A percentile compares a stretch with the other conserved stretches of the same genome.
These are phyloP conservation scores for Valencia hispanica DNA, from an alignment of 2,797 vertebrate genomes.

Conservation along the genomic window DNA sequence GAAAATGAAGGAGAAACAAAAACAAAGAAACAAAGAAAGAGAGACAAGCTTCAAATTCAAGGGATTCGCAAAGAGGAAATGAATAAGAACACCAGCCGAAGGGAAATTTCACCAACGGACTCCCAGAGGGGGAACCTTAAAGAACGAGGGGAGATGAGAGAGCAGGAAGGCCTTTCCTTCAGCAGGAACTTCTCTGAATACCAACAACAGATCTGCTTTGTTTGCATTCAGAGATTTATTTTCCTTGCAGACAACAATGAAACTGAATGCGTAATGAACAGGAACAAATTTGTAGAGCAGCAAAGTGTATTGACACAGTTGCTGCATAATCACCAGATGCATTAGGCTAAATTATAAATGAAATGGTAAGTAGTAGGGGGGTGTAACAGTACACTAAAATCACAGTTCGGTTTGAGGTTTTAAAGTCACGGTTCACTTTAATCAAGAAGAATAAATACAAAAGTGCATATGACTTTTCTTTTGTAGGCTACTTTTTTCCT, in stretches of 20 bases:
- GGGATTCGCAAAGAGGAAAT: conserved; percentile 21
- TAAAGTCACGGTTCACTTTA: too few relatives aligned
- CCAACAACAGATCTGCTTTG: conserved; percentile 1
- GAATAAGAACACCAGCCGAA: conserved; percentile 9
- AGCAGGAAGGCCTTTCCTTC: conserved; percentile 8
- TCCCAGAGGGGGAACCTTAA: conserved; percentile 37
- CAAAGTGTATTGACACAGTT: not conserved
- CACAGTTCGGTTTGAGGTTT: too few relatives aligned
- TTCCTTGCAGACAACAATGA: not conserved
- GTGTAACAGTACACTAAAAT: too few relatives aligned
- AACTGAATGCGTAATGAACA: conserved; percentile 1
- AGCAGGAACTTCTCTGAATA: conserved; percentile 10
- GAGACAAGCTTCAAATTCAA: conserved; percentile 17
- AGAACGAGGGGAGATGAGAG: conserved; percentile 15
- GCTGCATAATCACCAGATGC: not conserved
- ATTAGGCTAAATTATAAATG: not conserved
- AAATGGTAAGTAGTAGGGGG: too few relatives aligned
- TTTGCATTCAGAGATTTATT: not conserved
- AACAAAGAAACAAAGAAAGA: not conserved
- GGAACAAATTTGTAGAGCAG: not conserved
- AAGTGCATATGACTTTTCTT: too few relatives aligned
- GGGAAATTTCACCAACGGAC: conserved; percentile 15
- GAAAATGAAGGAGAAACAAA: not conserved
- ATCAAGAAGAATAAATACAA: too few relatives aligned
- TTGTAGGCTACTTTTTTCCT: too few relatives aligned